Percentiles rank a stretch among this genome's conserved stretches.
Conservation (phyloP, 2,797 vertebrate genomes). For the Morus bassanus region DNA sequence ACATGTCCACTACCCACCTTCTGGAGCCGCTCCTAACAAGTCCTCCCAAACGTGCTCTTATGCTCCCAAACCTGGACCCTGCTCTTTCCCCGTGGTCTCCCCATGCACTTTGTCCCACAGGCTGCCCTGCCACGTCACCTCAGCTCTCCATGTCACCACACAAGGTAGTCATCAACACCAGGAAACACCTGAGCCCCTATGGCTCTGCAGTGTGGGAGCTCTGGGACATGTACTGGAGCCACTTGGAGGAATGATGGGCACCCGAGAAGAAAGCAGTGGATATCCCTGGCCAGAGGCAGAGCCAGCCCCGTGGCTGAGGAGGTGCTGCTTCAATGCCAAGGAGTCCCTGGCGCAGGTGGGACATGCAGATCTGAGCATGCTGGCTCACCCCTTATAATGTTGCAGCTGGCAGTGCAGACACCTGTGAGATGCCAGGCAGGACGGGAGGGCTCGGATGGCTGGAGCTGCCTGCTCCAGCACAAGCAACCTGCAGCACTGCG, state of each 20-base stretch:
- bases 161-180: neutral
- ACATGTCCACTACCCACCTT: rapidly evolving
- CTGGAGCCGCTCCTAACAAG: neutral
- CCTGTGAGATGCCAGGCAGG: neutral
- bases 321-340: neutral
- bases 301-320: neutral
- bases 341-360: neutral
- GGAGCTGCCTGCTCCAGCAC: neutral
- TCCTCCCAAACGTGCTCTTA: rapidly evolving
- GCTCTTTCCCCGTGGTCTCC: neutral
- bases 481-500: rapidly evolving
- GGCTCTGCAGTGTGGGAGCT: neutral
- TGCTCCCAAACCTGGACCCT: neutral
- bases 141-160: neutral
- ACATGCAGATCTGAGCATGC: neutral
- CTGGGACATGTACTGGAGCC: neutral
- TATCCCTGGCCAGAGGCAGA: neutral
- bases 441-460: neutral
- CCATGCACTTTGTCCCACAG: rapidly evolving
- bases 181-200: rapidly evolving
- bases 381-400: neutral
- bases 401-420: neutral
- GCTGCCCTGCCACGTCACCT: neutral
- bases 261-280: neutral
- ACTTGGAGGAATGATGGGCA: neutral